Conservation (phyloP, 2,888 invertebrate species). For the Sisyra nigra region DNA sequence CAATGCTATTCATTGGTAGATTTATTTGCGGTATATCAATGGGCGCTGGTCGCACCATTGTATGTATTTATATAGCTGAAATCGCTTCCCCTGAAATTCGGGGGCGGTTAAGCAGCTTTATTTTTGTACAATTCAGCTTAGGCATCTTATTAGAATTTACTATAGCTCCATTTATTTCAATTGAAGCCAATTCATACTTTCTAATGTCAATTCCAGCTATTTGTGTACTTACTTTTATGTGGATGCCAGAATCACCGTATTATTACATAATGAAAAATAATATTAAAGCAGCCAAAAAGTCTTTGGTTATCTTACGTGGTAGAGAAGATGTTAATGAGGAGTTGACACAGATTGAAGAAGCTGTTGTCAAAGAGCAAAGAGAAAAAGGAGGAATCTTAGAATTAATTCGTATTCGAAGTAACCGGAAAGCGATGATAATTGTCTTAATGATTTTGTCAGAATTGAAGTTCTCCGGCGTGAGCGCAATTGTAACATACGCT, state of each 20-base stretch:
- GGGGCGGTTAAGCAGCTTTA: constrained; percentile 37
- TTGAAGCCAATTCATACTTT: constrained; percentile 31
- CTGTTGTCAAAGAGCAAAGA: constrained; percentile 26
- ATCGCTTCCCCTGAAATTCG: constrained; percentile 39
- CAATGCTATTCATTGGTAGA: constrained; percentile 32
- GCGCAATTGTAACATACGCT: constrained; percentile 43
- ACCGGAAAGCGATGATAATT: constrained; percentile 45
- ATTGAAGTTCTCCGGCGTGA: constrained; percentile 40
- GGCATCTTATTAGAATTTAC: constrained; percentile 35
- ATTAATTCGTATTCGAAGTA: constrained; percentile 34
- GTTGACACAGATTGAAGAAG: constrained; percentile 18
- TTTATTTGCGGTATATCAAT: constrained; percentile 44
- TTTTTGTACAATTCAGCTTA: constrained; percentile 34
- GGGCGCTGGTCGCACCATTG: constrained; percentile 21
- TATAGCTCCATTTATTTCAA: constrained; percentile 29
- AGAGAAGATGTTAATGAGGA: constrained; percentile 24
- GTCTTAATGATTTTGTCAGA: constrained; percentile 37
- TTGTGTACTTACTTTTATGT: constrained; percentile 28
- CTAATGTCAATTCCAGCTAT: constrained; percentile 29
- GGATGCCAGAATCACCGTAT: constrained; percentile 43
- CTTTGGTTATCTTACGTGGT: constrained; percentile 31
- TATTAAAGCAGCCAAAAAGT: constrained; percentile 28
- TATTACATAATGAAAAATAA: constrained; percentile 26
- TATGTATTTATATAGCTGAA: constrained; percentile 37
- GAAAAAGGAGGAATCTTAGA: constrained; percentile 36